Base-by-base conservation (phyloP, 2,797 vertebrate species). In the Dipus sagitta region DNA sequence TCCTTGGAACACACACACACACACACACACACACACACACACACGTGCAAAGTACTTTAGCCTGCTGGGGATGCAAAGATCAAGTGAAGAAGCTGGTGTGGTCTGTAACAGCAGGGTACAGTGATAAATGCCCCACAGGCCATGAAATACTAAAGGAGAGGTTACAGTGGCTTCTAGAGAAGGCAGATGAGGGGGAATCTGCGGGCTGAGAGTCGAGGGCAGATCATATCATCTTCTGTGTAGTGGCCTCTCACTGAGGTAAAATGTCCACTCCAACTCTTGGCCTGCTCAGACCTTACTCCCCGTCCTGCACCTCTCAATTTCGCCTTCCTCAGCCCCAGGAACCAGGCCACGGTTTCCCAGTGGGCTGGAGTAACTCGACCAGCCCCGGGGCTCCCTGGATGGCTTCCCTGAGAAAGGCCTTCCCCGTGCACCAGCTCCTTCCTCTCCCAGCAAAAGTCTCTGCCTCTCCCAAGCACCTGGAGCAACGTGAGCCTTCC, bases 81-180 rank as follows among this genome's bases (percentile, higher is more conserved):
- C 32, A 60, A 58, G 47, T 2, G 26, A n/a, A 76, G 24, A 23
- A 75, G 47, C 79, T 42, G 1, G 2, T 32, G 68, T 30, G 70
- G 65, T 58, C 42, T 75, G 0, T 15, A 77, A 65, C 2, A 65
- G 26, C 74, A 80, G 64, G 32, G 47, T 88, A 24, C 54, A 70
- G 70, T 18, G 72, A 76, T 70, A 65, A 80, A 82, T 11, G n/a
- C 74, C 30, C 34, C 26, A 7, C 28, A 26, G 58, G 34, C 24
- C 34, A 82, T 1, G 4, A 65, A 88, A 72, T 24, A 23, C 70
- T 71, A 26, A 75, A 28, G 87, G 79, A 86, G 65, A 87, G 34
- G 90, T 79, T 88, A 95, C 96, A 96, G 94, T 82, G 58, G 23
- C 67, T 82, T 88, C 92, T 10, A 1, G 20, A 70, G 58, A 67